Base-by-base conservation (phyloP, 2,888 invertebrate species). In the Lapara coniferarum region DNA sequence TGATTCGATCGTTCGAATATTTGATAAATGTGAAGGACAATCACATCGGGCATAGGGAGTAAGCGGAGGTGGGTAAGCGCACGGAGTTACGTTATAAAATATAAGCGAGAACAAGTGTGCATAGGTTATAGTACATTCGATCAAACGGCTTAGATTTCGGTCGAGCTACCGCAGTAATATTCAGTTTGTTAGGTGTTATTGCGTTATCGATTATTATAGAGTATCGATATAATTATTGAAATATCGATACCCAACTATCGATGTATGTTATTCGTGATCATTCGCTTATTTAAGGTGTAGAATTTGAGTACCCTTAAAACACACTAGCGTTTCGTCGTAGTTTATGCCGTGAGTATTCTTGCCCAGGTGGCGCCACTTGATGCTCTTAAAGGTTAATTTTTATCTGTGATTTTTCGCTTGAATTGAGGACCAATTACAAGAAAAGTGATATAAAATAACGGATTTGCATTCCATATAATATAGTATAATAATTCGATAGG, bases 401-500 rank as follows among this genome's bases (percentile, higher is more conserved):
- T 53, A 46, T 19, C 63, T 63, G 63, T 63, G 63, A 63, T 63
- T 63, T 63, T 59, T 44, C 46, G 16, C 37, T 63, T 49, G 2
- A 63, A 49, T 37, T 63, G 46, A 63, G 46, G 63, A 63, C 63
- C 63, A 63, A 63, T 63, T 46, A 63, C 19, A 55, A 19, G 55
- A 12, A 19, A 55, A 55, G 63, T 63, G 49, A 63, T 63, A 63
- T 49, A 4, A 49, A 7, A 46, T 49, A 6, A 59, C 10, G 12
- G 44, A 46, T 12, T 46, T 59, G 19, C 55, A 55, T 55, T 55
- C 55, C 55, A 55, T 19, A 37, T 37, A 5, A 8, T 37, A 8
- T 37, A 19, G 10, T 25, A 55, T 16, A 10, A 55, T 19, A 12
- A 55, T 10, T 10, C 10, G 16, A 53, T 8, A 16, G 52, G 37